Conservation (phyloP, 2,888 invertebrate genomes). For the Ophonus ardosiacus region DNA sequence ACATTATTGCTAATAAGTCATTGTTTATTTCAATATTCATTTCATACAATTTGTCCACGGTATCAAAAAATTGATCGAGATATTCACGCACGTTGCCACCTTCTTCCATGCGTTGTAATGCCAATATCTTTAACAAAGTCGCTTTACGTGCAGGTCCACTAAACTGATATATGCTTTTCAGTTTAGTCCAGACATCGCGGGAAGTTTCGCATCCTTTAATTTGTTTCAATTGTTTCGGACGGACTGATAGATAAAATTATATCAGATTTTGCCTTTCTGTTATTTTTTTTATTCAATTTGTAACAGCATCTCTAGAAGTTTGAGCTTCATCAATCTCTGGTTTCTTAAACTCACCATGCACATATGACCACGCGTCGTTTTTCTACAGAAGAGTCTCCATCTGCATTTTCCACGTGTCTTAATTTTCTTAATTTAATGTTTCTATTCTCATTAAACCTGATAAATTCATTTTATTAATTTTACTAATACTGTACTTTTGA, state of each 20-base stretch:
- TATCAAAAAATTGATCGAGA: neutral
- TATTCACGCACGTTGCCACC: slow-evolving; percentile 2
- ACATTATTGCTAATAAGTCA: neutral
- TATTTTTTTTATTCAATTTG: neutral
- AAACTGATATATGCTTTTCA: neutral
- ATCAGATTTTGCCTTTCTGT: neutral
- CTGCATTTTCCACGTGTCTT: slow-evolving; percentile 11
- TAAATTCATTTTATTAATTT: no score
- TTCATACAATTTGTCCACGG: neutral
- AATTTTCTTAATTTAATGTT: no score
- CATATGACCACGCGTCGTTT: slow-evolving; percentile 8
- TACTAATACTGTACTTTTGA: no score
- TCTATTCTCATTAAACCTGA: no score
- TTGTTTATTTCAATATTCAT: neutral
- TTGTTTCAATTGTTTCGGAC: neutral
- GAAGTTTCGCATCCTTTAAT: neutral
- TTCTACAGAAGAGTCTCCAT: neutral
- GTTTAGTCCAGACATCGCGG: neutral
- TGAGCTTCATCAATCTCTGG: no score
- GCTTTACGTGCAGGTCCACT: neutral
- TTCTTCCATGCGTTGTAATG: neutral
- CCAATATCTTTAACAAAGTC: neutral
- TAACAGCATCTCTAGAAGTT: neutral
- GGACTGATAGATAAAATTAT: neutral
- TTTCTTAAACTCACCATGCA: neutral